These are phyloP conservation scores for Trissolcus basalis DNA, from an alignment of 1,140 invertebrate genomes.

Conservation along the genomic window DNA sequence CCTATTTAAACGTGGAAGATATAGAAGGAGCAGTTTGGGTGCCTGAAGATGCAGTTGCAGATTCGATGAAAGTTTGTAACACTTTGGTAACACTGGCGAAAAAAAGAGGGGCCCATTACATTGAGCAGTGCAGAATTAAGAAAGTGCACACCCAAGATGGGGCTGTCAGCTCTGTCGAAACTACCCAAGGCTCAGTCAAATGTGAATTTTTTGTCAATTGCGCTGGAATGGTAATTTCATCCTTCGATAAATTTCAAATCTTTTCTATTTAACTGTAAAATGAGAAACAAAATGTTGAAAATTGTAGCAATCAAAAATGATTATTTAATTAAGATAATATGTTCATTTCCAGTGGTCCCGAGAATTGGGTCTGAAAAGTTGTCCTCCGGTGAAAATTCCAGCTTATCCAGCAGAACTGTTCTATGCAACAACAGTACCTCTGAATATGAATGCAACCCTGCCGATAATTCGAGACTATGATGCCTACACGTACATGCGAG, in stretches of 20 bases:
- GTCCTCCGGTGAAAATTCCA: conserved; percentile 81
- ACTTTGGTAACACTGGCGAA: conserved; percentile 79
- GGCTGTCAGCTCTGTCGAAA: conserved; percentile 79
- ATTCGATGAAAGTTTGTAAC: conserved; percentile 80
- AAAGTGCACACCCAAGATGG: conserved; percentile 79
- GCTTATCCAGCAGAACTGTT: conserved; percentile 84
- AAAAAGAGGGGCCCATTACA: conserved; percentile 79
- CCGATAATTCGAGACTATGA: conserved; percentile 84
- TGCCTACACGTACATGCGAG: conserved; percentile 80
- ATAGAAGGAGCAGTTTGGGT: conserved; percentile 85
- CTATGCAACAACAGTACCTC: conserved; percentile 78
- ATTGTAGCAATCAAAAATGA: no score
- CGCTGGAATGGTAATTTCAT: conserved; percentile 80
- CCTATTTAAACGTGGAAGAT: conserved; percentile 81
- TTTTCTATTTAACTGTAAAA: no score
- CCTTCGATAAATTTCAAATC: neutral
- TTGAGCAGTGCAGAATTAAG: conserved; percentile 79
- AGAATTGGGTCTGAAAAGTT: conserved; percentile 80
- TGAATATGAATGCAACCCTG: conserved; percentile 59
- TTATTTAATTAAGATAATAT: conserved; percentile 10
- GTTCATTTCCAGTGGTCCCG: conserved; percentile 79
- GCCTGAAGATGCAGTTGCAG: conserved; percentile 83
- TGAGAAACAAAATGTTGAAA: neutral
- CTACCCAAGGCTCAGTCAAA: conserved; percentile 78
- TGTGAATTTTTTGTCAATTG: conserved; percentile 87